Evolutionary conservation across 2,888 invertebrate species (phyloP).

Genomic region (Acleris laterana): DNA sequence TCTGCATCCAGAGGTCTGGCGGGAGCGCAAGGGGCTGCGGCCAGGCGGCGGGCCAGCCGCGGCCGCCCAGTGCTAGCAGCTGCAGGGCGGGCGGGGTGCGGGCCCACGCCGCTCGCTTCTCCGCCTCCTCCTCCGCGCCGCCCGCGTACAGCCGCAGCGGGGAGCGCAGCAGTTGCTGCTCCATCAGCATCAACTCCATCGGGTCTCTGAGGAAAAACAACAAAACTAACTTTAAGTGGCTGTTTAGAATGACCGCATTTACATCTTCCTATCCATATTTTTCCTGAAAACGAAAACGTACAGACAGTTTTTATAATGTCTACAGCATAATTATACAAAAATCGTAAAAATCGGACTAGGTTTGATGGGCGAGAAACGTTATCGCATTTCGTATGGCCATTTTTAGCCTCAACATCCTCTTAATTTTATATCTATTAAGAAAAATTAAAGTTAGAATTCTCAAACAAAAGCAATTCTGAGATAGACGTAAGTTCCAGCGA

Average conservation of each 20-base stretch:
- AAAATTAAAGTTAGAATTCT: constrained; percentile 1
- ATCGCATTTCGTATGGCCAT: too few relatives aligned
- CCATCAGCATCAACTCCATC: constrained; percentile 91
- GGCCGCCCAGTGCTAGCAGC: constrained; percentile 84
- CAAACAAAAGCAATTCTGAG: constrained; percentile 30
- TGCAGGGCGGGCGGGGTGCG: constrained; percentile 77
- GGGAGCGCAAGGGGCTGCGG: constrained; percentile 94
- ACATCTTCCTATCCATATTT: not conserved
- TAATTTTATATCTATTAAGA: not conserved
- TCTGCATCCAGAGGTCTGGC: constrained; percentile 97
- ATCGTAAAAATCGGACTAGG: too few relatives aligned
- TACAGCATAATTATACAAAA: too few relatives aligned
- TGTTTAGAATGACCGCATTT: not conserved
- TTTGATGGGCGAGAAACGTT: too few relatives aligned
- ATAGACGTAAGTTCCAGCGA: constrained; percentile 47
- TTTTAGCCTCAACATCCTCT: too few relatives aligned
- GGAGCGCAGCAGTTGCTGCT: constrained; percentile 89
- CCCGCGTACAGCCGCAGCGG: constrained; percentile 88
- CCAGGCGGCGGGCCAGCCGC: constrained; percentile 93
- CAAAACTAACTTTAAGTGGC: constrained; percentile 5
- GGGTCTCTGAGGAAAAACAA: constrained; percentile 86
- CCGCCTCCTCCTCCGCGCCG: constrained; percentile 82
- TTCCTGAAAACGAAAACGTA: too few relatives aligned
- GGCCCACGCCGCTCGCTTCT: constrained; percentile 84
- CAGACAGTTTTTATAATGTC: too few relatives aligned